These are phyloP conservation scores for Anolis carolinensis DNA, from an alignment of 2,113 vertebrate species.

Conservation along the genomic window DNA sequence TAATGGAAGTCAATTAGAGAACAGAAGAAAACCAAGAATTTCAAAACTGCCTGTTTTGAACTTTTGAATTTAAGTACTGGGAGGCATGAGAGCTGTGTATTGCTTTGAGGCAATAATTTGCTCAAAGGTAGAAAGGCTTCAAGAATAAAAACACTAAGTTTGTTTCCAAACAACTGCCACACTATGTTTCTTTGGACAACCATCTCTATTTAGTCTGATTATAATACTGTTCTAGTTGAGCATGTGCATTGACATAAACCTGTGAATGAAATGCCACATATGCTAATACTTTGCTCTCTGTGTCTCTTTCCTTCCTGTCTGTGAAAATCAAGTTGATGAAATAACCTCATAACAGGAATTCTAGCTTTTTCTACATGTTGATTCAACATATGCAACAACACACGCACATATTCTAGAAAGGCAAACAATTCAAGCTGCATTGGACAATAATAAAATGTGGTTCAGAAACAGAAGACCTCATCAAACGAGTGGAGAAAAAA, in stretches of 20 bases:
- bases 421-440: background rate
- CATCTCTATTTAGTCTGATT: background rate
- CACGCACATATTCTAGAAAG: background rate
- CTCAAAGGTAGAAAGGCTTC: background rate
- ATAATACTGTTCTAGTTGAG: background rate
- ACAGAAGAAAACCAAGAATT: background rate
- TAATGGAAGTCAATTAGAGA: too few relatives aligned
- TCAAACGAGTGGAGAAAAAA: too few relatives aligned
- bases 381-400: background rate
- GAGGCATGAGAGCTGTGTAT: too few relatives aligned
- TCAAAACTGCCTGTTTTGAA: background rate
- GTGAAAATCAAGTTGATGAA: conserved; percentile 51
- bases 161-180: background rate
- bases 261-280: conserved; percentile 47
- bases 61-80: background rate
- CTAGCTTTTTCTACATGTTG: conserved; percentile 6
- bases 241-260: conserved; percentile 1
- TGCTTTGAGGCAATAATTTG: background rate
- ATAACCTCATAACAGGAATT: conserved; percentile 35
- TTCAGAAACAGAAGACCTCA: too few relatives aligned
- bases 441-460: background rate
- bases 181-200: background rate
- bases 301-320: background rate
- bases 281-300: conserved; percentile 13
- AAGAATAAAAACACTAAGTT: background rate